Base-by-base conservation (phyloP, 2,797 vertebrate genomes). In the Sebastes glaucus region DNA sequence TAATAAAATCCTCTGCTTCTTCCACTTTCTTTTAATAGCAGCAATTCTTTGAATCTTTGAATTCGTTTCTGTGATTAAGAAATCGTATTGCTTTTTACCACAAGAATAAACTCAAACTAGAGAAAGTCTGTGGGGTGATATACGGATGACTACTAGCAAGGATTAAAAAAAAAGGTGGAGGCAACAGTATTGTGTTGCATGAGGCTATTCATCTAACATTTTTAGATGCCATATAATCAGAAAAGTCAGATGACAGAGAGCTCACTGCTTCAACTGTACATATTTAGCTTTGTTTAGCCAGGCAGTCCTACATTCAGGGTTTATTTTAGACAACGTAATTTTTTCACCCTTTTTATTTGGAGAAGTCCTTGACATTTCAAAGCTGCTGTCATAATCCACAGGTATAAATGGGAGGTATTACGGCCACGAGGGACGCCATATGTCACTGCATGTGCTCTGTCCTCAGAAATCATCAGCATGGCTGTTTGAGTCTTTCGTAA, bases 361-460 rank as follows among this genome's bases (percentile, higher is more conserved):
- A 81, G 62, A 87, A 84, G 84, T 78, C 82, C 86, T 90, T 91
- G 87, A 91, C 86, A 84, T 88, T 84, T 82, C 52, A 88, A 80
- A 92, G 85, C 87, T 84, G 73, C 69, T 80, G 61, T 73, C 55
- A 83, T 93, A 89, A 92, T 91, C 89, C 85, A 87, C 78, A 81
- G 65, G 55, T 71, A 70, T 56, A 57, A 82, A 80, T 52, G 32
- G 59, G 60, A 79, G 49, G 71, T 75, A 77, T 87, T 90, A 87
- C 63, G 61, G 74, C 61, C 56, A 74, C 1, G 11, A 63, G 77
- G 76, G 78, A 67, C 5, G n/a, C 83, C 87, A 86, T 81, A 87
- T 89, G 88, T 87, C 87, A 55, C 82, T 23, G 71, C 67, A 35
- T 81, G 78, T 67, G 76, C 74, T 81, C 72, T 73, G 77, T 66